Percentiles rank a stretch among this genome's conserved stretches.
Conservation (phyloP, 2,797 vertebrate genomes). For the Gorsachius magnificus region DNA sequence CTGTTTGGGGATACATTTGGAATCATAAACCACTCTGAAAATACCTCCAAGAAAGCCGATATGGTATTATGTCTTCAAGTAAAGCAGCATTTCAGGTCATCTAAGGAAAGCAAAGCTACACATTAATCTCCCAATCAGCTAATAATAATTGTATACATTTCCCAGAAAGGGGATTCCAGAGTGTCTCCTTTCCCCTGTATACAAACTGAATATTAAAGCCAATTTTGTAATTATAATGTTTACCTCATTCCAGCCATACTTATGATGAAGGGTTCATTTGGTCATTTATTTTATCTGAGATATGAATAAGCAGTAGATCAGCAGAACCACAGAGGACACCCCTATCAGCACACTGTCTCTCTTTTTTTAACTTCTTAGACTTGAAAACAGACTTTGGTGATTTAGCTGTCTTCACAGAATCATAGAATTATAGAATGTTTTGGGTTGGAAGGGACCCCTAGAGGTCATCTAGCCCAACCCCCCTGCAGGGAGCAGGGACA, state of each 20-base stretch:
- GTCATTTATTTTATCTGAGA: not conserved
- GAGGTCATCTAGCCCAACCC: too few relatives aligned
- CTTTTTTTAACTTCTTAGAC: not conserved
- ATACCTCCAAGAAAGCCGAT: not conserved
- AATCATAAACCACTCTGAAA: not conserved
- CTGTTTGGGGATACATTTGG: not conserved
- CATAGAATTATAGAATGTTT: too few relatives aligned
- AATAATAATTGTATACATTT: not conserved
- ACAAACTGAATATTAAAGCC: not conserved
- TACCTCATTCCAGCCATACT: not conserved
- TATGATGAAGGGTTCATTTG: not conserved
- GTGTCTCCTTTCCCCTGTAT: not conserved
- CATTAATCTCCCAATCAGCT: not conserved
- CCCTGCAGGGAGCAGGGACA: too few relatives aligned
- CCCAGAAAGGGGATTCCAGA: not conserved
- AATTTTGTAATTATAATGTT: not conserved
- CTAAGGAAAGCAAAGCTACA: not conserved
- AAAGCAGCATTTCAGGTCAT: not conserved
- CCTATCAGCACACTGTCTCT: not conserved
- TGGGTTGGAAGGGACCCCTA: too few relatives aligned
- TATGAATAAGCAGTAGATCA: not conserved
- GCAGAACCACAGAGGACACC: not conserved
- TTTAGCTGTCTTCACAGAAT: not conserved
- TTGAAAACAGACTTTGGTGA: not conserved
- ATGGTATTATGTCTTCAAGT: not conserved